Evolutionary conservation across 2,888 invertebrate genomes (phyloP).

Genomic region (Hyposoter dolosus): DNA sequence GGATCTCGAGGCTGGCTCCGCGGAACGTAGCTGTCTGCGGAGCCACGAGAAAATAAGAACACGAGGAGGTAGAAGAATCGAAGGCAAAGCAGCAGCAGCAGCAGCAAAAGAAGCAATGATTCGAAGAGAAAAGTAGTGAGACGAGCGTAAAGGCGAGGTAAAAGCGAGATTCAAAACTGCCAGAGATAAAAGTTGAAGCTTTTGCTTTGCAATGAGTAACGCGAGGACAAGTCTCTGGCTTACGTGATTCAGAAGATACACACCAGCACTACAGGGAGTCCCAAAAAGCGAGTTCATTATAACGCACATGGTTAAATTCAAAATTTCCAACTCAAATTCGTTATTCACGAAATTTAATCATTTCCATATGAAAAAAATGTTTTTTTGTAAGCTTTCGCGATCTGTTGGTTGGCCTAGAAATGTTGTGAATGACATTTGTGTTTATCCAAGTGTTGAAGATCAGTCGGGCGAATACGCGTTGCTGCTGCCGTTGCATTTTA

Average conservation of each 20-base stretch:
- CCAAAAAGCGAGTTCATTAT: neutral
- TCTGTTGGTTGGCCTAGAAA: neutral
- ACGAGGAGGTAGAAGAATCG: slow-evolving; percentile 55
- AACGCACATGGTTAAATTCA: neutral
- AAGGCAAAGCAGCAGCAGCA: slow-evolving; percentile 54
- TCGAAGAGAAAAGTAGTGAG: slow-evolving; percentile 33
- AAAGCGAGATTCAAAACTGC: slow-evolving; percentile 48
- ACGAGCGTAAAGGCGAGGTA: slow-evolving; percentile 15
- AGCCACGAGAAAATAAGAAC: slow-evolving; percentile 19
- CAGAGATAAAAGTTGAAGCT: slow-evolving; percentile 56
- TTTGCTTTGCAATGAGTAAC: slow-evolving; percentile 42
- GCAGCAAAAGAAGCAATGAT: slow-evolving; percentile 57
- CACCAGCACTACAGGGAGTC: neutral
- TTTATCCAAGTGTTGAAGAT: slow-evolving; percentile 27
- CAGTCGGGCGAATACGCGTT: slow-evolving; percentile 44
- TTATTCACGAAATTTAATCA: neutral
- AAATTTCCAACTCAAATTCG: neutral
- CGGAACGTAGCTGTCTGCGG: slow-evolving; percentile 31
- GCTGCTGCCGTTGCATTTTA: slow-evolving; percentile 69
- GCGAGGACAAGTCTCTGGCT: slow-evolving; percentile 55
- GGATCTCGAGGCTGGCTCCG: slow-evolving; percentile 54
- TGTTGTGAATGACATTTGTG: neutral
- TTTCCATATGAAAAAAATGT: neutral
- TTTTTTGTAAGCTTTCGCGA: neutral
- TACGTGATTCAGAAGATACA: neutral